phyloP scores from a whole-genome alignment of 2,797 vertebrate species.

The Cirrhinus mrigala region DNA sequence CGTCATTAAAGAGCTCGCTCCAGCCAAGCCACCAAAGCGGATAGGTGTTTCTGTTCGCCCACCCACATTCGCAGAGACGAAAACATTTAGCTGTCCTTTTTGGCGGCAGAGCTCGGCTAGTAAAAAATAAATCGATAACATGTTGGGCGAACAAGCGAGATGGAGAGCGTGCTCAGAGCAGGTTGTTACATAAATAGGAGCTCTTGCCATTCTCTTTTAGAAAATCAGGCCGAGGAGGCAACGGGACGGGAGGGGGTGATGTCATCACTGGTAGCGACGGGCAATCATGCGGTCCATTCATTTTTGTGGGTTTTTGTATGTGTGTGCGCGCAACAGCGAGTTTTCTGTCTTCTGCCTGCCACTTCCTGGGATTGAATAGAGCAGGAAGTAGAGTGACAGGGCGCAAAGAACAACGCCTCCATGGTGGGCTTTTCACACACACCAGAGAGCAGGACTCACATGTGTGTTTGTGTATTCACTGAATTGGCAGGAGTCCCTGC shows the following conservation, averaged over 20 bases:
- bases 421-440: constrained; percentile 67
- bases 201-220: constrained; percentile 33
- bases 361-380: constrained; percentile 77
- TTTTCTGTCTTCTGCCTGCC: constrained; percentile 60
- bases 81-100: constrained; percentile 37
- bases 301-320: constrained; percentile 42
- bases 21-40: constrained; percentile 2
- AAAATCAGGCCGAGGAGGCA: constrained; percentile 40
- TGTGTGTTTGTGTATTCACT: constrained; percentile 38
- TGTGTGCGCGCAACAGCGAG: constrained; percentile 36
- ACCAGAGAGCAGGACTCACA: constrained; percentile 37
- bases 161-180: constrained; percentile 38
- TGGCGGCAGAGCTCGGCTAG: not conserved
- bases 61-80: constrained; percentile 7
- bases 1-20: constrained; percentile 17
- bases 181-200: constrained; percentile 59
- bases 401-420: constrained; percentile 64
- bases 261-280: constrained; percentile 63
- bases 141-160: not conserved
- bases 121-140: constrained; percentile 9
- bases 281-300: constrained; percentile 59
- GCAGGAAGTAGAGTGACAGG: constrained; percentile 65
- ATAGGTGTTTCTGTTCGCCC: constrained; percentile 14
- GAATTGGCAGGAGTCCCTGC: constrained; percentile 23
- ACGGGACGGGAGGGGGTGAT: constrained; percentile 60